Percentiles rank a stretch among this genome's conserved stretches.
These are phyloP conservation scores for Cynoglossus semilaevis DNA, from an alignment of 2,113 vertebrate species.

Conservation along the genomic window DNA sequence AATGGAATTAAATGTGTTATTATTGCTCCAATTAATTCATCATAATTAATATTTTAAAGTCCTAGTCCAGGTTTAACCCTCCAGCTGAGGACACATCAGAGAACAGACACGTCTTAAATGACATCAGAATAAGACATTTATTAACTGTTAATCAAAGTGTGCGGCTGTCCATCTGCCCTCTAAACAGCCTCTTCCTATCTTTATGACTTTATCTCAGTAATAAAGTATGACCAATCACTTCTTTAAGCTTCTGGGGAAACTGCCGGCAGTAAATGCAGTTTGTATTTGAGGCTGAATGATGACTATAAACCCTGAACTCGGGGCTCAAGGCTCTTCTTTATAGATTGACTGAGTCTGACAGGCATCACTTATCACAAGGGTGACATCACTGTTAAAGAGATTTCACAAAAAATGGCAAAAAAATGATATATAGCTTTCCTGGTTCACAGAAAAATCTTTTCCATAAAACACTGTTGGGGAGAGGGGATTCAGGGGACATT, in stretches of 20 bases:
- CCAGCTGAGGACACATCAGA: slow-evolving; percentile 16
- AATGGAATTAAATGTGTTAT: too few relatives aligned
- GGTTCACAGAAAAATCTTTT: too few relatives aligned
- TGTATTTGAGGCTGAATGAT: slow-evolving; percentile 23
- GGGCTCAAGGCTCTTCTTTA: slow-evolving; percentile 26
- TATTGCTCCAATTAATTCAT: too few relatives aligned
- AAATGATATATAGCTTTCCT: not conserved
- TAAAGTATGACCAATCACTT: slow-evolving; percentile 15
- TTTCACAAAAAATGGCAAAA: not conserved
- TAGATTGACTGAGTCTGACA: slow-evolving; percentile 13
- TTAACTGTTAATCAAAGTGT: too few relatives aligned
- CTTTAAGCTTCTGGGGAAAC: slow-evolving; percentile 9
- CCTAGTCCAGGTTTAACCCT: not conserved
- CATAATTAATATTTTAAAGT: too few relatives aligned
- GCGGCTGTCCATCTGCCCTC: not conserved
- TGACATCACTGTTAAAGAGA: not conserved
- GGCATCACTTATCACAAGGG: slow-evolving; percentile 11
- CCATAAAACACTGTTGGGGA: too few relatives aligned
- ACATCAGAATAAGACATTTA: too few relatives aligned
- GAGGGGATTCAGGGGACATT: too few relatives aligned
- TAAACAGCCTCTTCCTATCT: slow-evolving; percentile 5
- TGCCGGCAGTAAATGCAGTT: slow-evolving; percentile 2
- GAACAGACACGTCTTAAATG: slow-evolving; percentile 2
- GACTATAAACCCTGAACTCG: slow-evolving; percentile 24
- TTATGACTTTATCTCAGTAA: not conserved